phyloP scores from a whole-genome alignment of 2,113 vertebrate genomes.

The Salvelinus namaycush region DNA sequence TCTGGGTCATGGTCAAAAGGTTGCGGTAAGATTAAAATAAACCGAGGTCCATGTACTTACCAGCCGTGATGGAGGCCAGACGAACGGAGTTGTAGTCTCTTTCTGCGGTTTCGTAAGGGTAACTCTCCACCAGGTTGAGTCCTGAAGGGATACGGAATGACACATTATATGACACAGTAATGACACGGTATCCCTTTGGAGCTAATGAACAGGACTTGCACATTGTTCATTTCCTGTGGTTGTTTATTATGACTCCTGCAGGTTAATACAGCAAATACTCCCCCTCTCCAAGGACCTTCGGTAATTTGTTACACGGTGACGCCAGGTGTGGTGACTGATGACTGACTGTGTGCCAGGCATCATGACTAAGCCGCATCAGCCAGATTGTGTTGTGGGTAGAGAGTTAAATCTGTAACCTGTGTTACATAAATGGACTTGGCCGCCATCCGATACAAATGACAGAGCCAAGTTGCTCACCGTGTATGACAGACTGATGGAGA shows the following conservation, averaged over 20 bases:
- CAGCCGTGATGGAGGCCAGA: conserved; percentile 87
- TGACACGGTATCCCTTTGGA: background rate
- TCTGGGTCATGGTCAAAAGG: conserved; percentile 10
- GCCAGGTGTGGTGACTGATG: background rate
- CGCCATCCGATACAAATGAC: background rate
- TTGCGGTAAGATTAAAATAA: conserved; percentile 26
- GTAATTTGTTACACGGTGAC: background rate
- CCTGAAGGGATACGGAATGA: conserved; percentile 64
- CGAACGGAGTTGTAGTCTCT: conserved; percentile 86
- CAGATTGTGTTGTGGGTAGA: background rate
- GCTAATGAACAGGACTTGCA: background rate
- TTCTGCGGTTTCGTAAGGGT: conserved; percentile 83
- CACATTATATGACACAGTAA: background rate
- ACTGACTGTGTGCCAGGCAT: background rate
- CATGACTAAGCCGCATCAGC: background rate
- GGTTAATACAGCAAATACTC: background rate
- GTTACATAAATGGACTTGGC: background rate
- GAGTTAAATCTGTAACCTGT: background rate
- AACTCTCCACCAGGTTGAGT: conserved; percentile 84
- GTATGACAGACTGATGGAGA: conserved; percentile 87
- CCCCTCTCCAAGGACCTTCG: background rate
- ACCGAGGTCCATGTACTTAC: conserved; percentile 64
- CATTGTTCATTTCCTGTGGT: background rate
- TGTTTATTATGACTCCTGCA: background rate
- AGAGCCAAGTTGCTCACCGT: conserved; percentile 68